Evolutionary conservation across 2,888 invertebrate species (phyloP), one percentile per base, ranked within the genome.

Genomic region (Nephrotoma flavescens): DNA sequence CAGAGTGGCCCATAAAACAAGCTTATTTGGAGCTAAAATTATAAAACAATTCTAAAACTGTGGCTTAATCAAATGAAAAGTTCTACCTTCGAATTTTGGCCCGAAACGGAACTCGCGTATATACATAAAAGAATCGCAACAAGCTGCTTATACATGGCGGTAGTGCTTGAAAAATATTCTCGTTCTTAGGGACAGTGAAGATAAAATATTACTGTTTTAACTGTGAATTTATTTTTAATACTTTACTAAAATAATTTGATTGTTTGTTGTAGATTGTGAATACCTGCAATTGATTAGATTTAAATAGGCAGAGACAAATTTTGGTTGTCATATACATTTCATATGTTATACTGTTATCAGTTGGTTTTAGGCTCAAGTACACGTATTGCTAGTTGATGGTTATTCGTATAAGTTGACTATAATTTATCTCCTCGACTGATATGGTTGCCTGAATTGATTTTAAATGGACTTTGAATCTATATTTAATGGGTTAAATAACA

Each of bases 1-100:
- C 95, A 95, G 42, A 93, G 90, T 86, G 94, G 94, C 89, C 95
- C 95, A 89, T 94, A 95, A 87, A 92, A 90, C 87, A 93, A 89
- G 9, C 93, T 93, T 6, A 95, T 91, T 71, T 93, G 91, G 12
- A 95, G 88, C 91, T 92, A 87, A 19, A 44, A 71, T 12, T 47
- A 47, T 12, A 57, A 31, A 31, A 31, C 11, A 31, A 31, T 71
- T 31, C 31, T 31, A 3, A 31, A 31, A 31, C 31, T 31, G 31
- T 31, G 31, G 31, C 2, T 31, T 31, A 2, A 31, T 31, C 31
- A 31, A 31, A 31, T 31, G 31, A 31, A 31, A 31, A 31, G 19
- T n/a, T 52, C 9, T 57, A 71, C 71, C 31, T 71, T 71, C 31
- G 71, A 71, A 9, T 19, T 71, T 11, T 71, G 71, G 19, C 71